Percentiles rank a stretch among this genome's conserved stretches.
These are phyloP conservation scores for Syrphus vitripennis DNA, from an alignment of 2,888 invertebrate species.

Conservation along the genomic window DNA sequence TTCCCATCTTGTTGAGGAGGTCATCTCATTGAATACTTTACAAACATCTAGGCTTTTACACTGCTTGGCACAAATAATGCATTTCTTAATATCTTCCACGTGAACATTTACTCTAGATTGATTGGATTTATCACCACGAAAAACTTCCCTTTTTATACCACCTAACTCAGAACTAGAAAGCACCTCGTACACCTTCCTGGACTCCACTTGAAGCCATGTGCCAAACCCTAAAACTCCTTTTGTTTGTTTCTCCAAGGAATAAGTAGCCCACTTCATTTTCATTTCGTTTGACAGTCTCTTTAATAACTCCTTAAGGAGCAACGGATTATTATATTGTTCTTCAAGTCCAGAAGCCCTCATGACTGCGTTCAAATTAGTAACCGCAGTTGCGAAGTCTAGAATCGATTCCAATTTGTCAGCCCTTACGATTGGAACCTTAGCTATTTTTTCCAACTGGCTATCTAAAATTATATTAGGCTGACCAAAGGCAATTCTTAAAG, in stretches of 20 bases:
- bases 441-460: neutral
- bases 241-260: neutral
- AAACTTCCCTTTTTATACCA: too few species aligned
- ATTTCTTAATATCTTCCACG: neutral
- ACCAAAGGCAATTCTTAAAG: neutral
- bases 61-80: neutral
- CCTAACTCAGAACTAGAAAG: neutral
- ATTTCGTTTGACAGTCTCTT: neutral
- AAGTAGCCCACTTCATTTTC: conserved; percentile 25
- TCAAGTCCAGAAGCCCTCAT: neutral
- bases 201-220: neutral
- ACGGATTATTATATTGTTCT: neutral
- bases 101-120: neutral
- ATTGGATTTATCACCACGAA: neutral
- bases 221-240: neutral
- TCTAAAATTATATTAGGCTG: neutral
- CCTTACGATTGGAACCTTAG: neutral
- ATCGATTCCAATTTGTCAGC: neutral
- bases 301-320: neutral
- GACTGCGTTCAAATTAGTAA: neutral
- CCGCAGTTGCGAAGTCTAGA: neutral
- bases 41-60: neutral
- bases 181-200: neutral
- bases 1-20: neutral
- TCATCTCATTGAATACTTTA: neutral